These are phyloP conservation scores for Malurus cyaneus DNA, from an alignment of 2,113 vertebrate species.

Conservation along the genomic window DNA sequence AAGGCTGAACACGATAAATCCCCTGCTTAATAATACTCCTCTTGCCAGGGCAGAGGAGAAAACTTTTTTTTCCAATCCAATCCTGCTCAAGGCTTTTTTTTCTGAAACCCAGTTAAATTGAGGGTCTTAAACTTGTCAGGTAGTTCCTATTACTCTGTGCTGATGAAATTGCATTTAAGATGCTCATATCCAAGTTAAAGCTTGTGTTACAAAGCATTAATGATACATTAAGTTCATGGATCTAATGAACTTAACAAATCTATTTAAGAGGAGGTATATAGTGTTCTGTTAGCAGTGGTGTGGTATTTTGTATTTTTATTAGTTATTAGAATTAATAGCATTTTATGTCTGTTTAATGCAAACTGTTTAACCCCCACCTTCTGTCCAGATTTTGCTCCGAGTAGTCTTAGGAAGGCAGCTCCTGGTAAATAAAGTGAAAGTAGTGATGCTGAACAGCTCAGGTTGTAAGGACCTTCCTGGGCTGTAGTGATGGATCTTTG, in stretches of 20 bases:
- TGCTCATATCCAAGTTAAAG: background rate
- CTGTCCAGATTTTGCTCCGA: background rate
- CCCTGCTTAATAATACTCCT: background rate
- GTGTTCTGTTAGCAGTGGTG: background rate
- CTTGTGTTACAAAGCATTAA: background rate
- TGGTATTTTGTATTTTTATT: background rate
- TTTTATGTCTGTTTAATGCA: background rate
- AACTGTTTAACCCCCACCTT: too few relatives aligned
- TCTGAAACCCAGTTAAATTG: background rate
- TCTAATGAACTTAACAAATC: too few relatives aligned
- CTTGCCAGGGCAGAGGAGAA: background rate
- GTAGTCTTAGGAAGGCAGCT: background rate
- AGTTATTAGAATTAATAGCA: background rate
- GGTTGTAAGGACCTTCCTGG: background rate
- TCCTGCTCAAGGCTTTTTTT: background rate
- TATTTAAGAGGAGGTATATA: background rate
- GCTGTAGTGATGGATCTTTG: background rate
- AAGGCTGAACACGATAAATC: background rate
- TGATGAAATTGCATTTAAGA: background rate
- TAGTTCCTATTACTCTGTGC: background rate
- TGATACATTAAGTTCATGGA: background rate
- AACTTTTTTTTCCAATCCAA: background rate
- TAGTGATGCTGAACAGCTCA: accelerated
- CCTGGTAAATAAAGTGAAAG: accelerated
- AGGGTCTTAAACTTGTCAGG: background rate